Evolutionary conservation across 2,113 vertebrate genomes (phyloP), one percentile per base, ranked within the genome.

Genomic region (Psettodes erumei): DNA sequence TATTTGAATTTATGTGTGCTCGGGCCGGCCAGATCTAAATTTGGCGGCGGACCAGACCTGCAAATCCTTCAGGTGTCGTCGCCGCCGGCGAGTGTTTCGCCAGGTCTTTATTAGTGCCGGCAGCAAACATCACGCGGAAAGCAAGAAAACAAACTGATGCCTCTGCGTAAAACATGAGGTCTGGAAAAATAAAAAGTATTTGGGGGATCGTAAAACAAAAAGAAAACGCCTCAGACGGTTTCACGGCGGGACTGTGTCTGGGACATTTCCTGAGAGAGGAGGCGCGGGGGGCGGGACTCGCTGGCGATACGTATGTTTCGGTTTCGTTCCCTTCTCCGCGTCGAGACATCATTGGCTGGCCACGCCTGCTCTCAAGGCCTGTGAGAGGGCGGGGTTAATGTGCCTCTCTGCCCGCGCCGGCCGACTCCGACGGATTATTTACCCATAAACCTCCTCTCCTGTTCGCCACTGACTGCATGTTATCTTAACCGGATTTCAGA

Each of bases 61-160:
- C 75, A 84, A 80, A 85, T 84, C 77, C 79, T 87, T 25, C 37
- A 71, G 55, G 77, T 87, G 77, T 83, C 68, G 75, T 83, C 86
- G 73, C 61, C 61, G 63, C 30, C 42, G 30, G 8, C 30, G 4
- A 60, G 77, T 30, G 21, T 1, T 70, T 56, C 51, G 8, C n/a
- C 38, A 47, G 8, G 18, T 62, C 16, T 56, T 53, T 32, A 63
- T 38, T 38, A 40, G 23, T 23, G 3, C 18, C 68, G 27, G 11
- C 58, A 19, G 27, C 42, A 53, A 4, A 43, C 10, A 3, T 13
- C 45, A 25, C 25, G 25, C n/a, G n/a, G n/a, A n/a, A n/a, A n/a
- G n/a, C n/a, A n/a, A n/a, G n/a, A n/a, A n/a, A n/a, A n/a, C n/a
- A n/a, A n/a, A n/a, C n/a, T n/a, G n/a, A n/a, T n/a, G n/a, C n/a